These are phyloP conservation scores for Acinonyx jubatus DNA, from an alignment of 2,113 vertebrate genomes.

Conservation along the genomic window DNA sequence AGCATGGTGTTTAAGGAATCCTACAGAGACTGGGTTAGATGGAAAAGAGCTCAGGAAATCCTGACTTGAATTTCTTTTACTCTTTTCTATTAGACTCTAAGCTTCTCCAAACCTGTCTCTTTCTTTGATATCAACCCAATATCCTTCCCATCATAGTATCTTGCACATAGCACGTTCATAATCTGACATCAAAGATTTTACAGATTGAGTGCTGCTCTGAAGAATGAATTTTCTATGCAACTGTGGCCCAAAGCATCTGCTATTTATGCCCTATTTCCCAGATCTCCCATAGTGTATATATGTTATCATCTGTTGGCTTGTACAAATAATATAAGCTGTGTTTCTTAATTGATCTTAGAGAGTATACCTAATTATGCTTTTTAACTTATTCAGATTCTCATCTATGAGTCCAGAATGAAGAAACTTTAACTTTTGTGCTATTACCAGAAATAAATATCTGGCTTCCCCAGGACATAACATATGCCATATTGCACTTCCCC, in stretches of 20 bases:
- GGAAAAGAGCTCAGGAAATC: background rate
- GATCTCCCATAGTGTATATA: no score
- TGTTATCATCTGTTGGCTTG: background rate
- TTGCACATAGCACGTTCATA: background rate
- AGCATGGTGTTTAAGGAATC: background rate
- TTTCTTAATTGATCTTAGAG: background rate
- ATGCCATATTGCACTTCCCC: background rate
- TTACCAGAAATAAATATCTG: background rate
- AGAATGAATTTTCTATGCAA: background rate
- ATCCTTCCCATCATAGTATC: background rate
- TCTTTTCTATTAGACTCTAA: background rate
- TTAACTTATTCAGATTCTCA: background rate
- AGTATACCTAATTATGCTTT: background rate
- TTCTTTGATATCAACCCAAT: background rate
- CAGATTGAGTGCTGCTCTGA: background rate
- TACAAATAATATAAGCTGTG: background rate
- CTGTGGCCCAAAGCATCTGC: background rate
- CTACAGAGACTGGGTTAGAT: background rate
- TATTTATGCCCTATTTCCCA: background rate
- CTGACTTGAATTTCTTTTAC: background rate
- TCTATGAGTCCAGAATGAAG: background rate
- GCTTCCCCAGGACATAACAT: background rate
- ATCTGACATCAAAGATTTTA: background rate
- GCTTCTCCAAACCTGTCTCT: background rate
- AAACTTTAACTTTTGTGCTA: background rate